Conservation (phyloP, 2,888 invertebrate species). For the Erebia epiphron region DNA sequence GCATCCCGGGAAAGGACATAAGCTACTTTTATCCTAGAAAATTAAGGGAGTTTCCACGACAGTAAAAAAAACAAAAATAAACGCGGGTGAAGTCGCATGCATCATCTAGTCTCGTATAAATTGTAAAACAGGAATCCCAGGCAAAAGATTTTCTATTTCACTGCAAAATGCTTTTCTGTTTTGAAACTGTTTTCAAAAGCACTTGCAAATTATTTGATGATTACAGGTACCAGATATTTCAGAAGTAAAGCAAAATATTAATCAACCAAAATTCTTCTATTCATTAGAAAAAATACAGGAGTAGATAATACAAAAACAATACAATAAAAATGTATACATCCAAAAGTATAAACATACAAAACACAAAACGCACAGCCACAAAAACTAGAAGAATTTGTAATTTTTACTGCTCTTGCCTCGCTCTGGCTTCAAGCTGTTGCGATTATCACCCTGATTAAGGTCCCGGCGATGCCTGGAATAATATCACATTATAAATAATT, state of each 20-base stretch:
- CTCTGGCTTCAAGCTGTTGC: conserved; percentile 43
- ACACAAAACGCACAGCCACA: conserved; percentile 15
- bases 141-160: too few species aligned
- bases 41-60: too few species aligned
- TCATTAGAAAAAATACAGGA: conserved; percentile 20
- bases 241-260: background rate
- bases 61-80: too few species aligned
- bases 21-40: too few species aligned
- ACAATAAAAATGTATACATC: conserved; percentile 17
- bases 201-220: too few species aligned
- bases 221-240: background rate
- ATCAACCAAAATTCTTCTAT: background rate
- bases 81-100: too few species aligned
- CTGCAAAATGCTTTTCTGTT: too few species aligned
- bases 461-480: conserved; percentile 44
- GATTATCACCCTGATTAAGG: conserved; percentile 56
- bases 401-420: conserved; percentile 40
- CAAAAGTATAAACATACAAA: conserved; percentile 22
- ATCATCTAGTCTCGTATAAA: too few species aligned
- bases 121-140: too few species aligned
- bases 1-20: too few species aligned
- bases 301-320: conserved; percentile 10
- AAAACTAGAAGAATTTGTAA: conserved; percentile 44
- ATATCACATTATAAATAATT: too few species aligned
- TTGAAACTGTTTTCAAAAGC: too few species aligned